Evolutionary conservation across 2,888 invertebrate species (phyloP).

Genomic region (Anorthoa munda): DNA sequence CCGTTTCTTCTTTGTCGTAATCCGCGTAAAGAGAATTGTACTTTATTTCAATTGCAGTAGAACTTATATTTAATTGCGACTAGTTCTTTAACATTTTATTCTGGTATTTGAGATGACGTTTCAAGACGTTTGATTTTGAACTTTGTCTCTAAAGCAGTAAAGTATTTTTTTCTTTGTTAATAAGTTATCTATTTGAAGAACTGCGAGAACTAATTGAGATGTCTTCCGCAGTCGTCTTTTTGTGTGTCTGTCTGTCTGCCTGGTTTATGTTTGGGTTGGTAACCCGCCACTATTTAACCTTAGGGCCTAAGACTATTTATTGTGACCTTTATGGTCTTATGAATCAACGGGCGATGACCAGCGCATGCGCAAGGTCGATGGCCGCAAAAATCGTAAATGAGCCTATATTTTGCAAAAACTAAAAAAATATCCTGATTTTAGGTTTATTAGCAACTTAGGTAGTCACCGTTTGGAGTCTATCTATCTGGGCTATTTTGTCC

Average conservation of each 20-base stretch:
- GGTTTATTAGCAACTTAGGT: too few relatives aligned
- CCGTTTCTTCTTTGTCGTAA: slow-evolving; percentile 51
- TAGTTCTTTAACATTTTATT: slow-evolving; percentile 69
- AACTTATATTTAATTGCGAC: slow-evolving; percentile 64
- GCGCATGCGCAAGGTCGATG: slow-evolving; percentile 26
- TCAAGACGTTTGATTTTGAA: slow-evolving; percentile 54
- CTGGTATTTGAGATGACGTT: slow-evolving; percentile 70
- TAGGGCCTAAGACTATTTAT: slow-evolving; percentile 28
- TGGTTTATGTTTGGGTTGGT: slow-evolving; percentile 55
- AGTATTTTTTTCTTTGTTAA: slow-evolving; percentile 65
- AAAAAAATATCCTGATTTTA: background rate
- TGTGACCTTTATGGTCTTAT: slow-evolving; percentile 36
- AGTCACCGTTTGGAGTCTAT: too few relatives aligned
- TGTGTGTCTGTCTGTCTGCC: slow-evolving; percentile 80
- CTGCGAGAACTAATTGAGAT: slow-evolving; percentile 88
- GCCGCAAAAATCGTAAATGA: slow-evolving; percentile 1
- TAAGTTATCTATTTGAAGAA: slow-evolving; percentile 81
- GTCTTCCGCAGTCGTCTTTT: slow-evolving; percentile 80
- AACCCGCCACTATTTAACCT: slow-evolving; percentile 57
- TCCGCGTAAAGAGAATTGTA: slow-evolving; percentile 35
- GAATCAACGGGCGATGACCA: slow-evolving; percentile 31
- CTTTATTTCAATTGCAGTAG: slow-evolving; percentile 52
- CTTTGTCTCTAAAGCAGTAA: slow-evolving; percentile 45
- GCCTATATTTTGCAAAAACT: slow-evolving; percentile 11
- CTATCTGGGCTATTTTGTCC: too few relatives aligned